Evolutionary conservation across 1,140 invertebrate genomes (phyloP), one percentile per base, ranked within the genome.

Genomic region (Diuraphis noxia): DNA sequence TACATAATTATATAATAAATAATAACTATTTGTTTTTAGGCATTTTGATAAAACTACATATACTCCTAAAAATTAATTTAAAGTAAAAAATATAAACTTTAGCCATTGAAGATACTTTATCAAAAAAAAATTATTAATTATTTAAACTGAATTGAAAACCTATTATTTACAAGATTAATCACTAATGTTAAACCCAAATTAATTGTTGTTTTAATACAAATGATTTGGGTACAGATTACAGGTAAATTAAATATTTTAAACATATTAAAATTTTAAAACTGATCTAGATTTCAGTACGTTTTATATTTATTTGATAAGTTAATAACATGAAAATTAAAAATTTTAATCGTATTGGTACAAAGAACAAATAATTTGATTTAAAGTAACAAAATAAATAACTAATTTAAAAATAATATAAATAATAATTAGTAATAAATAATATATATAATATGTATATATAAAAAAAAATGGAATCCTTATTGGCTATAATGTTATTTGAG

Each of bases 331-430:
- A 87, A 87, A 87, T 87, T 52, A 56, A 87, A 87, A 40, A 52
- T 87, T 87, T 56, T 49, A 87, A 88, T 88, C 8, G 25, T 88
- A 88, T 36, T 56, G 52, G 52, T 88, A 88, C 86, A 88, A 13
- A 88, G 86, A 88, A 88, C 86, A 88, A 88, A 88, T 88, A 88
- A 88, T 56, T 88, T 88, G 23, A 88, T 40, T 88, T 88, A 88
- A 88, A 63, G 40, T 88, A 88, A 88, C 86, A 88, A 88, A 88
- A 63, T 56, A 88, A 63, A 88, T 88, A 88, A 88, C 86, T 88
- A 40, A 63, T 56, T 30, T 63, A 88, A 88, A 85, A 88, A 88
- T 88, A n/a, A 88, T 88, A 88, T 63, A 86, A 86, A 86, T 86
- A 88, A 86, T 52, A 86, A 86, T 86, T 5, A 86, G 9, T 46